Conservation (phyloP, 2,113 vertebrate species). For the Glaucomys volans region DNA sequence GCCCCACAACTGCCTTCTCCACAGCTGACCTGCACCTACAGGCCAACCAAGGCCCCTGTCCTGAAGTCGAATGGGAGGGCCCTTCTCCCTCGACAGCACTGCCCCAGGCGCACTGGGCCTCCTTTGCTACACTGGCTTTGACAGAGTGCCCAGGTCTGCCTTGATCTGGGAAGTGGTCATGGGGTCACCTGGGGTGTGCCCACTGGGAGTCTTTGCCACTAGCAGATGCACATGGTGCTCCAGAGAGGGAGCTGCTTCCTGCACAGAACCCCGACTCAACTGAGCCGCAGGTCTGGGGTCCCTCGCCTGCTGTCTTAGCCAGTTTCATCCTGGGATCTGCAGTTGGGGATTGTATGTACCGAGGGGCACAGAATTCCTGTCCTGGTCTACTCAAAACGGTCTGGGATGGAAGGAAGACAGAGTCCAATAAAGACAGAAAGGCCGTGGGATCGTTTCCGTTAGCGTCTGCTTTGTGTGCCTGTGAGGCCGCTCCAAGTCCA, state of each 20-base stretch:
- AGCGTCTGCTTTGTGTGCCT: background rate
- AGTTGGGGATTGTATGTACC: background rate
- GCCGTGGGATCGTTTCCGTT: rapidly evolving
- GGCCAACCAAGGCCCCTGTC: background rate
- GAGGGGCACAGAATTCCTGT: background rate
- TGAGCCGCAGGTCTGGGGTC: rapidly evolving
- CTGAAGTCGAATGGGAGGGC: background rate
- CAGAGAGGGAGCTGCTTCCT: rapidly evolving
- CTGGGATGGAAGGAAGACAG: background rate
- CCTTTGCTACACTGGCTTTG: background rate
- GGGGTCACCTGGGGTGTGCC: background rate
- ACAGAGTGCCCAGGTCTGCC: no score
- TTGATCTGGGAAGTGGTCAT: rapidly evolving
- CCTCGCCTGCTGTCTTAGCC: background rate
- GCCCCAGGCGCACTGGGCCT: rapidly evolving
- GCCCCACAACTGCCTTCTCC: background rate
- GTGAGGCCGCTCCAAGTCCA: background rate
- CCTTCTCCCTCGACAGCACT: background rate
- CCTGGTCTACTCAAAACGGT: background rate
- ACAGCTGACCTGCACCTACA: background rate
- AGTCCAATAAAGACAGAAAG: background rate
- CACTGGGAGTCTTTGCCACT: background rate
- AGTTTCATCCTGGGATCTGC: no score
- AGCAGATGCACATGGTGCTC: rapidly evolving
- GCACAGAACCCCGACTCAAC: background rate